A percentile compares a stretch with the other conserved stretches of the same genome.
Conservation (phyloP, 2,113 vertebrate genomes). For the Plectropomus leopardus region DNA sequence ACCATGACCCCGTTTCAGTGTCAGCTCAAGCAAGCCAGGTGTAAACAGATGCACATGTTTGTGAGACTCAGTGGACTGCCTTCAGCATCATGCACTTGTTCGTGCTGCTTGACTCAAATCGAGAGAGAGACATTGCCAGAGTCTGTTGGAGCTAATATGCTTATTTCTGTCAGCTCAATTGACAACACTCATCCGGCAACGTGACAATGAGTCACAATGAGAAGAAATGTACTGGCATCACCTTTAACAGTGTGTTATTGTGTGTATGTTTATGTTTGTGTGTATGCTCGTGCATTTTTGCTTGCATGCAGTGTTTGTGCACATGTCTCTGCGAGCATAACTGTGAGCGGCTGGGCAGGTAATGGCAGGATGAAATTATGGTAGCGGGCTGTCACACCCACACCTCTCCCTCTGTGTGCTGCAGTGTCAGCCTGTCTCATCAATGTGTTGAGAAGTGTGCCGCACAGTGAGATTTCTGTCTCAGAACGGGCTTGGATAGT, state of each 20-base stretch:
- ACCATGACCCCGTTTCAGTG: slow-evolving; percentile 61
- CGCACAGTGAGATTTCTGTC: slow-evolving; percentile 74
- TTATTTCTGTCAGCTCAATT: slow-evolving; percentile 78
- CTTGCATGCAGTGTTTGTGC: slow-evolving; percentile 59
- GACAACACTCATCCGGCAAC: slow-evolving; percentile 71
- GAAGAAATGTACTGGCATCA: slow-evolving; percentile 58
- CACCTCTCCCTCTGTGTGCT: slow-evolving; percentile 67
- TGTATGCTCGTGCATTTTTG: slow-evolving; percentile 42
- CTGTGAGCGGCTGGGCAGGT: slow-evolving; percentile 77
- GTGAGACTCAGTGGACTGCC: slow-evolving; percentile 57
- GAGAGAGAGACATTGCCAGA: slow-evolving; percentile 75
- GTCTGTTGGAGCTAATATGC: slow-evolving; percentile 72
- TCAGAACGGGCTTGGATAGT: slow-evolving; percentile 65
- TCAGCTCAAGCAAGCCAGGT: slow-evolving; percentile 55
- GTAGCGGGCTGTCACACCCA: slow-evolving; percentile 81
- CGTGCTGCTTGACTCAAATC: slow-evolving; percentile 65
- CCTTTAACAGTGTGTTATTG: slow-evolving; percentile 58
- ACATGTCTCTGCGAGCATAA: slow-evolving; percentile 72
- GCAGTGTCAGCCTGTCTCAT: slow-evolving; percentile 82
- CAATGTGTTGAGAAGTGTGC: slow-evolving; percentile 78
- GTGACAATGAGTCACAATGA: slow-evolving; percentile 76
- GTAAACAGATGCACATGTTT: slow-evolving; percentile 55
- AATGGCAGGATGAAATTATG: slow-evolving; percentile 83
- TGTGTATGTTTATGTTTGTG: slow-evolving; percentile 43
- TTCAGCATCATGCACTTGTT: slow-evolving; percentile 51